phyloP scores from a whole-genome alignment of 2,797 vertebrate genomes.

The Sparus aurata region DNA sequence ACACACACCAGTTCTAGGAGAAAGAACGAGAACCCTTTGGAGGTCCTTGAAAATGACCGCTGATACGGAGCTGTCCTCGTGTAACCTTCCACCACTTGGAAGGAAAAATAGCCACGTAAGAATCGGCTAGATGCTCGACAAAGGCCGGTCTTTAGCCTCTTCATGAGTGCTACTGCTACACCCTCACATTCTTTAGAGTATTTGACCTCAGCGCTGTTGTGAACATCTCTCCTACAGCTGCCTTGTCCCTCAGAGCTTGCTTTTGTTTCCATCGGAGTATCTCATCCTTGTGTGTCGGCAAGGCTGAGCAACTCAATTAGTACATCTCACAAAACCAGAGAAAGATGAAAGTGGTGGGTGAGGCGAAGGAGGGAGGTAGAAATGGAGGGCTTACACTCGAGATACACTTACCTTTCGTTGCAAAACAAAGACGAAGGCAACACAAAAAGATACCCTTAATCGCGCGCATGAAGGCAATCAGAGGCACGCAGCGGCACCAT shows the following conservation, averaged over 20 bases:
- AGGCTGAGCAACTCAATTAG: constrained; percentile 49
- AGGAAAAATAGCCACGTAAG: neutral
- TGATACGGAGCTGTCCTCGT: constrained; percentile 5
- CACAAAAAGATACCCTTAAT: neutral
- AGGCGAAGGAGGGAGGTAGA: neutral
- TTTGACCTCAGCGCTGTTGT: constrained; percentile 24
- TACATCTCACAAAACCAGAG: constrained; percentile 8
- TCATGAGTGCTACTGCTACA: constrained; percentile 10
- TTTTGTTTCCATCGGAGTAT: neutral
- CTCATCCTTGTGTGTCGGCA: constrained; percentile 9
- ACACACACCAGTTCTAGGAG: neutral
- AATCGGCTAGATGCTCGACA: constrained; percentile 12
- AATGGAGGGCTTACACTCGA: neutral
- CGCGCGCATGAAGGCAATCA: neutral
- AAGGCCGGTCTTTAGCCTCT: constrained; percentile 27
- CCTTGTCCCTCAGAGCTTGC: neutral
- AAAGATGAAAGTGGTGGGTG: constrained; percentile 34
- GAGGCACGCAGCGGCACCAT: neutral
- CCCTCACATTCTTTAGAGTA: constrained; percentile 1
- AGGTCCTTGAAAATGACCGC: constrained; percentile 26
- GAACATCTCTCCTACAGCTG: neutral
- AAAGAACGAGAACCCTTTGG: constrained; percentile 7
- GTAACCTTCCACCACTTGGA: neutral
- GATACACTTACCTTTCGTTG: constrained; percentile 6
- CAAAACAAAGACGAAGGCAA: constrained; percentile 17